These are phyloP conservation scores for Polyploca ridens DNA, from an alignment of 2,888 invertebrate species.

Conservation along the genomic window DNA sequence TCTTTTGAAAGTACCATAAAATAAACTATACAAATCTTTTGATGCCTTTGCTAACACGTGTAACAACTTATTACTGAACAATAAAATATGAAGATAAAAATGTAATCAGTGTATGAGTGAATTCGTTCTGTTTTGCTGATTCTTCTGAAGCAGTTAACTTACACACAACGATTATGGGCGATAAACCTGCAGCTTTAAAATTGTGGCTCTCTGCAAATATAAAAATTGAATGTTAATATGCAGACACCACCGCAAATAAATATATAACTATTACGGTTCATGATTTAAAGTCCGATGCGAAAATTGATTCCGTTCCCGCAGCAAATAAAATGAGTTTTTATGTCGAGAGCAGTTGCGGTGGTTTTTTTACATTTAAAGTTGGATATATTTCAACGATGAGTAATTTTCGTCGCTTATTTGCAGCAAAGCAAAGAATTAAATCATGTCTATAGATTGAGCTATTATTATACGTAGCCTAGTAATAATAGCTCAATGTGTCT, in stretches of 20 bases:
- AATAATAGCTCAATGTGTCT: too few species aligned
- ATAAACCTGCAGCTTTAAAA: conserved; percentile 32
- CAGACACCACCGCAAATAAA: conserved; percentile 29
- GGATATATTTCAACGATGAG: not conserved
- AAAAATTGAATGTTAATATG: conserved; percentile 41
- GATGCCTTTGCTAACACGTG: not conserved
- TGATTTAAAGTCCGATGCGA: not conserved
- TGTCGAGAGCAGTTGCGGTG: conserved; percentile 1
- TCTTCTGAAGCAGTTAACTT: conserved; percentile 19
- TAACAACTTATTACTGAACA: not conserved
- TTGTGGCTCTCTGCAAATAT: conserved; percentile 34
- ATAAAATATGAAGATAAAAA: not conserved
- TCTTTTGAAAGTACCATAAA: not conserved
- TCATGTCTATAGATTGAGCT: not conserved
- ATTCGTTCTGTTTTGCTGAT: not conserved
- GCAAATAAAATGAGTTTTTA: not conserved
- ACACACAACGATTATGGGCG: conserved; percentile 33
- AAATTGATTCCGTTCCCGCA: not conserved
- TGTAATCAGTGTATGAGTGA: not conserved
- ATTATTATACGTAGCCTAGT: too few species aligned
- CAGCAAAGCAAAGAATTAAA: not conserved
- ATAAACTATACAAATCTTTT: not conserved
- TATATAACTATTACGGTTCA: conserved; percentile 23
- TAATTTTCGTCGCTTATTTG: not conserved
- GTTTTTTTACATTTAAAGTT: not conserved